Conservation (phyloP, 92 coral and sea anemone genomes). For the Phenganax marumi region DNA sequence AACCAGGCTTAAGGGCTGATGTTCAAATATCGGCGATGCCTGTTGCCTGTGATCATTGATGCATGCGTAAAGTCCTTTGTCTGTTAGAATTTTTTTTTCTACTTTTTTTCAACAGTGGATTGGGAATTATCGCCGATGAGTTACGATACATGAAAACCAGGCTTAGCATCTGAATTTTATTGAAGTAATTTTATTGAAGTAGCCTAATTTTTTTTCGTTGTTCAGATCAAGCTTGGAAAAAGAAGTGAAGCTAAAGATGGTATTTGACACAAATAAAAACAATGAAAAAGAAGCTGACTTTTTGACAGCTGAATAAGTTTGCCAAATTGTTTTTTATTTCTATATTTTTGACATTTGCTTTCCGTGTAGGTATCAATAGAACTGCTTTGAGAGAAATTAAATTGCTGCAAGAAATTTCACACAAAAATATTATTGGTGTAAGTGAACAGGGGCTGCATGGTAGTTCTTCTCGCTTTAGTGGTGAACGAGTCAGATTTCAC, state of each 20-base stretch:
- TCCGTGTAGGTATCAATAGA: constrained; percentile 78
- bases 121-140: too few species aligned
- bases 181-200: too few species aligned
- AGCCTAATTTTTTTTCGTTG: too few species aligned
- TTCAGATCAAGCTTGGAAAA: constrained; percentile 87
- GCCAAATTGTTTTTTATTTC: background rate
- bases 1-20: too few species aligned
- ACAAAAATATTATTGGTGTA: constrained; percentile 92
- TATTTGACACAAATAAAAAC: background rate
- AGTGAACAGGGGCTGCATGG: background rate
- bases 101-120: too few species aligned
- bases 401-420: constrained; percentile 80
- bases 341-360: background rate
- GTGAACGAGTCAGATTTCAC: background rate
- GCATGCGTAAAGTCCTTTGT: too few species aligned
- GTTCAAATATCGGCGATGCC: too few species aligned
- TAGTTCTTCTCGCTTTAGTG: background rate
- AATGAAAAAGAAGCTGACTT: background rate
- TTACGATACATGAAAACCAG: too few species aligned
- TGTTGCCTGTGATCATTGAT: too few species aligned
- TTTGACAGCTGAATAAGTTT: background rate
- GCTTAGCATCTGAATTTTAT: too few species aligned
- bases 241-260: constrained; percentile 95
- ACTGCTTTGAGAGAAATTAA: constrained; percentile 96
- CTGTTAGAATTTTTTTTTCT: too few species aligned